These are phyloP conservation scores for Drosophila busckii DNA, from an alignment of 1,140 invertebrate species.

Conservation along the genomic window DNA sequence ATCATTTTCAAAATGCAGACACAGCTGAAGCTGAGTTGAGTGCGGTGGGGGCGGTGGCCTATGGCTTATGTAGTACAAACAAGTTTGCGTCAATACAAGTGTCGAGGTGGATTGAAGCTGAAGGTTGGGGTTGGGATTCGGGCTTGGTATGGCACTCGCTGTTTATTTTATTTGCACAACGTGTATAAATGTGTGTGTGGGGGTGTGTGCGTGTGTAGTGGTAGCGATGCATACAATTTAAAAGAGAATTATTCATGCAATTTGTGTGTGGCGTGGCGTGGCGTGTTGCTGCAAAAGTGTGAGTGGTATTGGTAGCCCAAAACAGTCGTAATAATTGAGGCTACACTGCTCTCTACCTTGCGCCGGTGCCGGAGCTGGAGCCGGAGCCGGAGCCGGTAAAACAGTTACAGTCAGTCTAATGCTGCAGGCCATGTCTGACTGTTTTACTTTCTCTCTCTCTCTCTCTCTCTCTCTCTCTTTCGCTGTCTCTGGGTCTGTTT, in stretches of 20 bases:
- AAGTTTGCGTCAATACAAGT: slow-evolving; percentile 70
- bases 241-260: slow-evolving; percentile 78
- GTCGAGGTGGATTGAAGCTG: slow-evolving; percentile 12
- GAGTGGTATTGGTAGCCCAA: slow-evolving; percentile 12
- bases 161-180: slow-evolving; percentile 58
- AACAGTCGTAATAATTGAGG: slow-evolving; percentile 39
- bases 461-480: too few species aligned
- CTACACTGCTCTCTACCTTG: too few species aligned
- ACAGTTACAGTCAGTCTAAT: neutral
- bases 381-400: too few species aligned
- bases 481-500: slow-evolving; percentile 1
- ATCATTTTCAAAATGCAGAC: slow-evolving; percentile 61
- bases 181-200: neutral
- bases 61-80: slow-evolving; percentile 52
- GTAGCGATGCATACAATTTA: slow-evolving; percentile 68
- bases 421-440: slow-evolving; percentile 17
- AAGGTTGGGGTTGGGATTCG: neutral
- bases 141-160: slow-evolving; percentile 34
- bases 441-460: neutral
- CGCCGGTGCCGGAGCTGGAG: too few species aligned
- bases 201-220: slow-evolving; percentile 22
- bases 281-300: neutral
- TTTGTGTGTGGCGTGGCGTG: slow-evolving; percentile 37
- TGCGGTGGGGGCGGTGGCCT: neutral
- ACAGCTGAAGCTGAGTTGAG: neutral